These are phyloP conservation scores for Aethina tumida DNA, from an alignment of 1,140 invertebrate species.

Conservation along the genomic window DNA sequence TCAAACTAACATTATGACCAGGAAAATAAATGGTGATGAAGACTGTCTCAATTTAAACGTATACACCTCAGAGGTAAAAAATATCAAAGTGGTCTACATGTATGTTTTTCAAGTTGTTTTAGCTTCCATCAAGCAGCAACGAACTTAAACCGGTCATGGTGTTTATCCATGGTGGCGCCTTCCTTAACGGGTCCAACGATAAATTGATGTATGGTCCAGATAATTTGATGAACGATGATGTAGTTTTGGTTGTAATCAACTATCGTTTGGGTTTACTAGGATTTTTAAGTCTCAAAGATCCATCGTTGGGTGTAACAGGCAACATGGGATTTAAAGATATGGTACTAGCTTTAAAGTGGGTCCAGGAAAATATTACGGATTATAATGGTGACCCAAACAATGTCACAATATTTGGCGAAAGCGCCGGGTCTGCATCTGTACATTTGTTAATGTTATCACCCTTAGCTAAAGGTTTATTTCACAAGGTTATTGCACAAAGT, in stretches of 20 bases:
- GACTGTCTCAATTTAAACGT: slow-evolving; percentile 69
- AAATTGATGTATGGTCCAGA: slow-evolving; percentile 44
- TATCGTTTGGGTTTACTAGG: slow-evolving; percentile 45
- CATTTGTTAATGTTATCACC: slow-evolving; percentile 22
- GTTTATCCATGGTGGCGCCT: slow-evolving; percentile 42
- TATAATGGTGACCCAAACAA: slow-evolving; percentile 41
- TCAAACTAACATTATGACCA: slow-evolving; percentile 5
- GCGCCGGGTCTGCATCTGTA: slow-evolving; percentile 36
- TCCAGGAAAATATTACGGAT: slow-evolving; percentile 39
- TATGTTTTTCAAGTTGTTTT: slow-evolving; percentile 44
- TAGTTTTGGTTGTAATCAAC: slow-evolving; percentile 59
- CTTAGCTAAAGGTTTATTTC: too few relatives aligned
- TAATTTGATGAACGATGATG: slow-evolving; percentile 50
- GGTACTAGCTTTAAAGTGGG: slow-evolving; percentile 44
- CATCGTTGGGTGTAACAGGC: slow-evolving; percentile 37
- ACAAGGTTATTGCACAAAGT: too few relatives aligned
- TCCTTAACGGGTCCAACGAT: slow-evolving; percentile 40
- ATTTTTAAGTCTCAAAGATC: slow-evolving; percentile 28
- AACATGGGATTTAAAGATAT: slow-evolving; percentile 56
- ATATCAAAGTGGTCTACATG: slow-evolving; percentile 17
- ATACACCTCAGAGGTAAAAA: slow-evolving; percentile 41
- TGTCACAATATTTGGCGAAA: slow-evolving; percentile 40
- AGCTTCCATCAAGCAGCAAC: slow-evolving; percentile 45
- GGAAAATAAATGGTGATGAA: slow-evolving; percentile 36
- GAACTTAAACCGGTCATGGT: slow-evolving; percentile 39